Evolutionary conservation across 2,888 invertebrate genomes (phyloP), one percentile per base, ranked within the genome.

Genomic region (Elgonia sp.): DNA sequence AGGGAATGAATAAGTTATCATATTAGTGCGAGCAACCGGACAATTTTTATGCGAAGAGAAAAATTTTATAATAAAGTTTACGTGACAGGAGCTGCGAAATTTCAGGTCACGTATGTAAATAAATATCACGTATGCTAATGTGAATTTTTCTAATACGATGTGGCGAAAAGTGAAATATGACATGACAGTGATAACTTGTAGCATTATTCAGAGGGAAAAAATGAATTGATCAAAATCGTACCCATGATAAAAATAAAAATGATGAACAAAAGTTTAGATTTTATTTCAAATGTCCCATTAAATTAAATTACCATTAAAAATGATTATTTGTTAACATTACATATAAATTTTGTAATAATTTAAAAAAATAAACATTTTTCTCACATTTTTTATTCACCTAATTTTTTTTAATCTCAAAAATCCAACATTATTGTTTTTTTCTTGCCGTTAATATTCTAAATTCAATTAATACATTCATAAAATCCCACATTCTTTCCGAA

Each of bases 71-170:
- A 60, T 60, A 60, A 29, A 60, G 60, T 21, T 60, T 60, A 60
- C 18, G 60, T 3, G 8, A 8, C 8, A 60, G 21, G 21, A 16
- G 8, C 12, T 21, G 21, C 2, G 21, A 1, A 20, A 60, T 60
- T 16, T 60, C 60, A 60, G 60, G 60, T 60, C 60, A 21, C 60
- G 60, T 21, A 12, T 29, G 60, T 14, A 60, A 60, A 60, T 60
- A 21, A 60, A 60, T 60, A 20, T 60, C 29, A 29, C 55, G 10
- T 21, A 16, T 60, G 60, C 21, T 60, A 60, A 60, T 60, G 29
- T 16, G 21, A 0, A 60, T 21, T 60, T 60, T 60, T 21, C 60
- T 21, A 60, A 60, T 60, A 29, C 21, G 2, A 4, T 60, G 10
- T 16, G 53, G 16, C 14, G 53, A 53, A 53, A n/a, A 53, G n/a